Evolutionary conservation across 1,140 invertebrate genomes (phyloP), one percentile per base, ranked within the genome.

Genomic region (Paraescarpia echinospica): DNA sequence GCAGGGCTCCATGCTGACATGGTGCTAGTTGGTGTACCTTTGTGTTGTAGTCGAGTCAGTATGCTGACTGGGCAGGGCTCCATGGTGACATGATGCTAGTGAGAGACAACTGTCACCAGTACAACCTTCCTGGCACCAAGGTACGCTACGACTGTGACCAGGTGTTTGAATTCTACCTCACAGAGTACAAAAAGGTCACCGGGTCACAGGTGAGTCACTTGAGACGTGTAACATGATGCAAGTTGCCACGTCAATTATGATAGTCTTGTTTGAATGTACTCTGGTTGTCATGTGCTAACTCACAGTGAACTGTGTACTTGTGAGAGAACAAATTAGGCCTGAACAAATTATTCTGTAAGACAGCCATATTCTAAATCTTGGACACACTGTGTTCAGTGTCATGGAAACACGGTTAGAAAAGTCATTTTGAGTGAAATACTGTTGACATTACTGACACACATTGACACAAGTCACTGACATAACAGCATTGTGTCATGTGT

Each of bases 1-100:
- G 94, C 95, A 33, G 95, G 95, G 35, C 96, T 96, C 91, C 95
- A 96, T 92, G 89, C 92, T 0, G 96, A 96, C 93, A 96, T 96
- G 95, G 92, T 95, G 90, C 94, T 96, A 31, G 94, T 96, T 18
- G 93, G 94, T 41, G 94, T 77, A 77, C 59, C 59, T 14, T 77
- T 31, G 27, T 77, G 4, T 77, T 8, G 34, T n/a, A 90, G 89
- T 14, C 89, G 35, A 90, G 89, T 35, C 89, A 90, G 77, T 96
- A 96, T 92, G 27, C 51, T 31, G 93, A 94, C 34, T 94, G 95
- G 94, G 94, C 95, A n/a, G 95, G 95, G 34, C 96, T 96, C 90
- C 95, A 96, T 92, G 89, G 92, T 0, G 96, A 96, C 93, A 96
- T 96, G 96, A 92, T 95, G 89, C 94, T 96, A 27, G 94, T 96